A percentile compares a stretch with the other conserved stretches of the same genome.
Evolutionary conservation across 2,113 vertebrate genomes (phyloP).

Genomic region (Tretioscincus oriximinensis): DNA sequence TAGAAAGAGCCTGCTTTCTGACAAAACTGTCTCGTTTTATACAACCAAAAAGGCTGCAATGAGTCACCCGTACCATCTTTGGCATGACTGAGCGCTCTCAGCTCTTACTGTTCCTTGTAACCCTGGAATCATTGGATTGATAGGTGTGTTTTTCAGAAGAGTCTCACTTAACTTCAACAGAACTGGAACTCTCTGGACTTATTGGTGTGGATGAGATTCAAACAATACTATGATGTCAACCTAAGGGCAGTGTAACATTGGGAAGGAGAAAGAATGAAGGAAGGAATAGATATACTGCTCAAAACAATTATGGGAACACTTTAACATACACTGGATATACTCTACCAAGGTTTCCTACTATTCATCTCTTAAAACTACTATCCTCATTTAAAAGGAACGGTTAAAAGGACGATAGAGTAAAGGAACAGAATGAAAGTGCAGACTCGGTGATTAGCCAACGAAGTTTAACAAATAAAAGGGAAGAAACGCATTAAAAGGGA

Average conservation of each 20-base stretch:
- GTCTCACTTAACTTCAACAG: not conserved
- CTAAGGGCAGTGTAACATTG: not conserved
- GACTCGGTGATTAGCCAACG: not conserved
- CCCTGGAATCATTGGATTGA: conserved; percentile 1
- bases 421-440: not conserved
- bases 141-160: conserved; percentile 5
- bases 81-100: conserved; percentile 7
- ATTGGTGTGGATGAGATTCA: not conserved
- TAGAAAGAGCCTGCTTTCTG: not conserved
- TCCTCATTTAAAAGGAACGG: not conserved
- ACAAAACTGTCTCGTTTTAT: not conserved
- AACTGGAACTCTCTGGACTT: not conserved
- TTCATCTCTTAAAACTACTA: not conserved
- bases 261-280: not conserved
- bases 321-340: not conserved
- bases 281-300: not conserved
- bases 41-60: not conserved
- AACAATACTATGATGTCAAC: not conserved
- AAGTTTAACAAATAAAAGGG: not conserved
- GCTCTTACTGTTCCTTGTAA: not conserved
- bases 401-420: not conserved
- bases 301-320: no score
- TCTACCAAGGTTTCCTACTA: not conserved
- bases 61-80: conserved; percentile 18
- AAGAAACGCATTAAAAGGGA: not conserved